Conservation (phyloP, 1,140 invertebrate genomes). For the Drosophila ambigua region DNA sequence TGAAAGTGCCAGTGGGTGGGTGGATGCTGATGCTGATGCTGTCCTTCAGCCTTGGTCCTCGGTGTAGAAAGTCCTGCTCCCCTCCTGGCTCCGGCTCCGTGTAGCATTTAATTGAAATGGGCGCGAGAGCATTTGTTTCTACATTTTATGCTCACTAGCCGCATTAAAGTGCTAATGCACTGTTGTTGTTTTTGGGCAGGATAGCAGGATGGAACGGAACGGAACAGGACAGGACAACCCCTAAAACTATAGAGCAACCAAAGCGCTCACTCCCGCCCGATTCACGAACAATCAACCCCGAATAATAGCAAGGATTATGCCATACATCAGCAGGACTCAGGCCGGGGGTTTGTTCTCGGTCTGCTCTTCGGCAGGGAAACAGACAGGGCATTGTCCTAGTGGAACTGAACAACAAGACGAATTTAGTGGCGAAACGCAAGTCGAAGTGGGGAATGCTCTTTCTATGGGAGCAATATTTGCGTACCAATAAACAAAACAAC, state of each 20-base stretch:
- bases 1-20: conserved; percentile 35
- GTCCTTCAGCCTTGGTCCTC: conserved; percentile 15
- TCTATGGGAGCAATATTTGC: background rate
- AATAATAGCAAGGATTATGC: conserved; percentile 78
- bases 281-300: conserved; percentile 76
- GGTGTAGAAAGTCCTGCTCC: conserved; percentile 4
- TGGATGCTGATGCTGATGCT: conserved; percentile 48
- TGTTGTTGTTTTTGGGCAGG: conserved; percentile 76
- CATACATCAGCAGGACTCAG: conserved; percentile 44
- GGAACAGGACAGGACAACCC: conserved; percentile 42
- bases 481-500: too few relatives aligned
- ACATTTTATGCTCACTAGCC: conserved; percentile 80
- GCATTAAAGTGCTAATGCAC: conserved; percentile 83
- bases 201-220: too few relatives aligned
- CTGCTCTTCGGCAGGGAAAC: conserved; percentile 23
- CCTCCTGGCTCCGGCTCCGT: conserved; percentile 28
- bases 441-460: conserved; percentile 9
- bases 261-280: conserved; percentile 54
- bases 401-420: background rate
- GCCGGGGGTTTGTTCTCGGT: conserved; percentile 29
- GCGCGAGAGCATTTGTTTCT: conserved; percentile 74
- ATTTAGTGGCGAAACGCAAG: background rate
- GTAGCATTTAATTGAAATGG: conserved; percentile 80
- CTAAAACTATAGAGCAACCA: conserved; percentile 45
- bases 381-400: conserved; percentile 72